Evolutionary conservation across 2,888 invertebrate genomes (phyloP), one percentile per base, ranked within the genome.

Genomic region (Carcina quercana): DNA sequence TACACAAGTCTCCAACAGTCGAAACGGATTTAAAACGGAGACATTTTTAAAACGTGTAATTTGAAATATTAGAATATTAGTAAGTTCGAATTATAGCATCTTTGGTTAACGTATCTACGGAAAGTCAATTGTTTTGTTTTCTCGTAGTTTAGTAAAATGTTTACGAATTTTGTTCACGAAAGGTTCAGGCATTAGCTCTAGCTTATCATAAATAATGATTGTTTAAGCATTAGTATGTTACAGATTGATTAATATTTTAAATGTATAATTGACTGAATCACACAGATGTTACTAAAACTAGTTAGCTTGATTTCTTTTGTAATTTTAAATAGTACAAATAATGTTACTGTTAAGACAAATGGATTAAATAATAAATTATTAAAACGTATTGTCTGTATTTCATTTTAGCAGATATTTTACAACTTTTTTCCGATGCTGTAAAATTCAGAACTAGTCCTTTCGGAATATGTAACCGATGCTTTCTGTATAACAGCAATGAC

Each of bases 321-420:
- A 42, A 47, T 45, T 51, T 51, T 46, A 41, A 53, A 53, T 53
- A 47, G 51, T 53, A 53, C 53, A 53, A 52, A 49, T 47, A 49
- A 42, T 43, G 43, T 51, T 45, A 49, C 40, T 47, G 46, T 50
- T 53, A 50, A 47, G 45, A 31, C 22, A 15, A 21, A 28, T 27
- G 5, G 41, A 48, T 35, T 46, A 52, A 53, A 48, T 47, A 50
- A 48, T 36, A 40, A 47, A 30, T 17, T 17, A 17, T 7, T 17
- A 7, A 17, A 17, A n/a, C n/a, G n/a, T n/a, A n/a, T n/a, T n/a
- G n/a, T n/a, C n/a, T n/a, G n/a, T n/a, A n/a, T n/a, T n/a, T n/a
- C n/a, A n/a, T n/a, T n/a, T n/a, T n/a, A n/a, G n/a, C n/a, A n/a
- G n/a, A n/a, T n/a, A n/a, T n/a, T n/a, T n/a, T n/a, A n/a, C n/a